phyloP scores from a whole-genome alignment of 2,113 vertebrate species.

The Myiagra hebetior region DNA sequence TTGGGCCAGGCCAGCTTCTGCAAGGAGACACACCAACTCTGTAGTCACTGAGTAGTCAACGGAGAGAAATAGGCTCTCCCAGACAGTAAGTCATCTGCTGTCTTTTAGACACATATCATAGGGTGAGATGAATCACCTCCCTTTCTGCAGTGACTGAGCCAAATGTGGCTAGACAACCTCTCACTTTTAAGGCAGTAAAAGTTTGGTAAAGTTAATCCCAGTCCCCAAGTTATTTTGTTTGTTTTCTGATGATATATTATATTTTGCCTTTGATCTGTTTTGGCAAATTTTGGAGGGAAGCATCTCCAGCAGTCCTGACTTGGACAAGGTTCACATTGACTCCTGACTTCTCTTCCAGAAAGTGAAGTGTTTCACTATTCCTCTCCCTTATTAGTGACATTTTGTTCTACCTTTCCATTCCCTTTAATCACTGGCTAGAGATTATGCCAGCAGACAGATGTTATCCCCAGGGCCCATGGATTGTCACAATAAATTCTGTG shows the following conservation, averaged over 20 bases:
- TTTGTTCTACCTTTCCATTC: conserved; percentile 19
- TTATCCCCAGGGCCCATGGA: neutral
- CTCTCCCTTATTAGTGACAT: neutral
- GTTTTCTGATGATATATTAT: neutral
- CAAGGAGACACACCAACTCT: neutral
- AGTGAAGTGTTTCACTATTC: neutral
- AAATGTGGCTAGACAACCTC: neutral
- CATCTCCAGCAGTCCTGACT: neutral
- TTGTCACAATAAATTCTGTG: conserved; percentile 36
- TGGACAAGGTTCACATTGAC: neutral
- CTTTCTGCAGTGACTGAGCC: neutral
- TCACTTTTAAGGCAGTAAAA: neutral
- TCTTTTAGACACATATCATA: neutral
- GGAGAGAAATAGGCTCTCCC: neutral
- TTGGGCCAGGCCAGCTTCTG: neutral
- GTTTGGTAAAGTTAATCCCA: neutral
- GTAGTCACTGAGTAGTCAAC: neutral
- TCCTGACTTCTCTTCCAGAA: neutral
- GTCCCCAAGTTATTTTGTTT: neutral
- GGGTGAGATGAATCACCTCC: conserved; percentile 9
- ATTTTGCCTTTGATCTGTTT: neutral
- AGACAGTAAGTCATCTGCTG: neutral
- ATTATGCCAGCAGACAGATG: conserved; percentile 19
- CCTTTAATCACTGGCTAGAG: conserved; percentile 8
- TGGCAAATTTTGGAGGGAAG: neutral